Evolutionary conservation across 1,140 invertebrate species (phyloP).

Genomic region (Conus ventricosus): DNA sequence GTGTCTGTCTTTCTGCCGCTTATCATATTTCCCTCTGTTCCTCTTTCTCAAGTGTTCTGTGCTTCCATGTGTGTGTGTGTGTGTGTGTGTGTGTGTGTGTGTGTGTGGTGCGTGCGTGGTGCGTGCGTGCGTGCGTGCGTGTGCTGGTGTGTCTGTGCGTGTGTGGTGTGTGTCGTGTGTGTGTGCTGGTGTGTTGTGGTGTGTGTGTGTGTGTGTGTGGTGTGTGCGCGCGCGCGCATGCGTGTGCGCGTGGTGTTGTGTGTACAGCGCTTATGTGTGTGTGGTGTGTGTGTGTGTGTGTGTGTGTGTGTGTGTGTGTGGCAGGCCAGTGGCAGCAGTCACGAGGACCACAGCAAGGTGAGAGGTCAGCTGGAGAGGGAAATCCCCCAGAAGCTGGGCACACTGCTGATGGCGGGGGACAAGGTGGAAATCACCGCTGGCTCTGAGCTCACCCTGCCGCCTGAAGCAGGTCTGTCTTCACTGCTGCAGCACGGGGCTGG

Average conservation of each 20-base stretch:
- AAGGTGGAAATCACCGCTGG: constrained; percentile 51
- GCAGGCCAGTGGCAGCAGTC: constrained; percentile 1
- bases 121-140: not conserved
- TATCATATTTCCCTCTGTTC: too few relatives aligned
- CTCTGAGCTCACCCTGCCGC: constrained; percentile 44
- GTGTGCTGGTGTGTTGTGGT: too few relatives aligned
- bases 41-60: too few relatives aligned
- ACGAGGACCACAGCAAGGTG: not conserved
- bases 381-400: constrained; percentile 37
- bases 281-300: too few relatives aligned
- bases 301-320: too few relatives aligned
- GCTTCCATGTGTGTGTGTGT: too few relatives aligned
- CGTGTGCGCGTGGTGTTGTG: not conserved
- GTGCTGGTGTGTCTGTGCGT: not conserved
- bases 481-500: not conserved
- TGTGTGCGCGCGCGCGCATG: not conserved
- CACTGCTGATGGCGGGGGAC: constrained; percentile 55
- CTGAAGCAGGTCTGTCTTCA: constrained; percentile 50
- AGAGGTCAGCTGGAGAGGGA: constrained; percentile 5
- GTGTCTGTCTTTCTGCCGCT: not conserved
- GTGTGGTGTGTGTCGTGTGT: too few relatives aligned
- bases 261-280: not conserved
- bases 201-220: too few relatives aligned
- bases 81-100: too few relatives aligned
- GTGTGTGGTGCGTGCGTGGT: too few relatives aligned